A percentile compares a stretch with the other conserved stretches of the same genome.
Evolutionary conservation across 2,888 invertebrate genomes (phyloP).

Genomic region (Adineta ricciae): DNA sequence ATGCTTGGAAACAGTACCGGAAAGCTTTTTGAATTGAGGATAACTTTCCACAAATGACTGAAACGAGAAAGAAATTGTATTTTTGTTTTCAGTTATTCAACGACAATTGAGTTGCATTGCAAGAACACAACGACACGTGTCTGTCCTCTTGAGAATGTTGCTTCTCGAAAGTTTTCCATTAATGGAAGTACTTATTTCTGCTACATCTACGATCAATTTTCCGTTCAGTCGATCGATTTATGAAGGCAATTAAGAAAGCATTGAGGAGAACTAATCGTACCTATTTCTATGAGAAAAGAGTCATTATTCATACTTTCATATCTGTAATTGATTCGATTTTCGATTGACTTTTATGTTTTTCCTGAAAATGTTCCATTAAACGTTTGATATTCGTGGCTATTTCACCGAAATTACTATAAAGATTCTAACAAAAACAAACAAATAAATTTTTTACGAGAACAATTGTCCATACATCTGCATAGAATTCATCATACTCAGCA

Average conservation of each 20-base stretch:
- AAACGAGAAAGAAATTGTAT: no score
- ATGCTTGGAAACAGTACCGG: conserved; percentile 81
- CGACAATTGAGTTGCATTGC: no score
- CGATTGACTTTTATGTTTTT: conserved; percentile 76
- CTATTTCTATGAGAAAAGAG: no score
- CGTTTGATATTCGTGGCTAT: conserved; percentile 91
- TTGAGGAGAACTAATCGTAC: no score
- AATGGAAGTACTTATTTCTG: no score
- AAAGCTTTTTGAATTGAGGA: conserved; percentile 76
- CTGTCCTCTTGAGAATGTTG: no score
- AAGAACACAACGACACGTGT: no score
- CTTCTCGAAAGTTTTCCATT: no score
- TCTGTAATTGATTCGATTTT: conserved; percentile 95
- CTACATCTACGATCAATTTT: no score
- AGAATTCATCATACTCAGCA: conserved; percentile 92
- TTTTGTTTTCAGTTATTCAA: no score
- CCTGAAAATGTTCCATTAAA: conserved; percentile 92
- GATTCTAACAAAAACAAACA: not conserved
- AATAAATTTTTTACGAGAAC: not conserved
- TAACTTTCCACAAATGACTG: conserved; percentile 85
- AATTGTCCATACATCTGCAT: conserved; percentile 53
- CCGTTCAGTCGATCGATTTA: no score
- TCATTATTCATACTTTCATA: conserved; percentile 64
- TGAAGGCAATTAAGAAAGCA: no score
- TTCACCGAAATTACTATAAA: conserved; percentile 92